Conservation (phyloP, 2,888 invertebrate species). For the Chrysina gloriosa region DNA sequence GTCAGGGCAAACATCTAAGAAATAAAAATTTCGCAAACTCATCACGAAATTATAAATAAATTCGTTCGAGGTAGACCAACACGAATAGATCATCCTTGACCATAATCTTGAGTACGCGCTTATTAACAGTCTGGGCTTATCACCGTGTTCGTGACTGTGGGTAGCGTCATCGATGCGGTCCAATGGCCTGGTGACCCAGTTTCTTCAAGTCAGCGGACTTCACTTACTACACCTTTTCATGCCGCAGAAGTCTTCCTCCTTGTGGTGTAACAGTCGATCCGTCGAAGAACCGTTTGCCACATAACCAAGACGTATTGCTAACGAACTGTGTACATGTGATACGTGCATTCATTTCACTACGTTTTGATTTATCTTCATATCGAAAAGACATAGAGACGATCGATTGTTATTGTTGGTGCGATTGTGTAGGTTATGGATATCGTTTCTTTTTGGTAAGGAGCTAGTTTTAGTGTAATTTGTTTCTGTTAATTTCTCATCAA, state of each 20-base stretch:
- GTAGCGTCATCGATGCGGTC: slow-evolving; percentile 62
- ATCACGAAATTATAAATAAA: background rate
- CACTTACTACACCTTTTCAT: slow-evolving; percentile 45
- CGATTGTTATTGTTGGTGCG: too few relatives aligned
- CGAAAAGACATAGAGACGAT: too few relatives aligned
- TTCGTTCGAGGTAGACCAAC: background rate
- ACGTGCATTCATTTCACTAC: background rate
- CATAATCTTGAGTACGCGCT: slow-evolving; percentile 19
- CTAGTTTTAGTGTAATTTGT: too few relatives aligned
- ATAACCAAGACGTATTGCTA: slow-evolving; percentile 10
- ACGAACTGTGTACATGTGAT: slow-evolving; percentile 37
- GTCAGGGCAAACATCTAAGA: slow-evolving; percentile 1
- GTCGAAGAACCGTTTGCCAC: slow-evolving; percentile 41
- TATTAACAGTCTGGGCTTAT: slow-evolving; percentile 29
- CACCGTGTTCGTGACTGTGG: slow-evolving; percentile 49
- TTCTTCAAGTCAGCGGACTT: slow-evolving; percentile 50
- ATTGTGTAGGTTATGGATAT: too few relatives aligned
- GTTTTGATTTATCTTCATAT: too few relatives aligned
- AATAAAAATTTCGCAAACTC: background rate
- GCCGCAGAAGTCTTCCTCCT: slow-evolving; percentile 38
- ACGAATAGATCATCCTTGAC: slow-evolving; percentile 27
- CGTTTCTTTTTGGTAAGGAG: too few relatives aligned
- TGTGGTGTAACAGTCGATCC: slow-evolving; percentile 45
- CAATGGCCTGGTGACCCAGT: slow-evolving; percentile 64
- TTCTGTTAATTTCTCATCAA: too few relatives aligned